Conservation (phyloP, 2,888 invertebrate genomes). For the Anthrax anthrax region DNA sequence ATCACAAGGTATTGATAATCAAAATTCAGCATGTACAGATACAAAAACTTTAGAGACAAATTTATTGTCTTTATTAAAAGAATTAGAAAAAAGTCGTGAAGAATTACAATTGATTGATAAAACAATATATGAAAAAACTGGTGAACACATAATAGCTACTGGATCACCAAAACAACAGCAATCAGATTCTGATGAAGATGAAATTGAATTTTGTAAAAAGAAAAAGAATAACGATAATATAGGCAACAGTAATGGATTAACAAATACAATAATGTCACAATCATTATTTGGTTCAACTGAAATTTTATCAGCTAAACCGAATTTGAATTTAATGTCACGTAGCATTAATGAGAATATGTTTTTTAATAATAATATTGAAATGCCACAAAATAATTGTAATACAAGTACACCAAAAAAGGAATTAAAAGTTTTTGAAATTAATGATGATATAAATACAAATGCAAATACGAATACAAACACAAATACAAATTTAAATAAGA, state of each 20-base stretch:
- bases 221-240: constrained; percentile 14
- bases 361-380: constrained; percentile 30
- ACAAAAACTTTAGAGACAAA: constrained; percentile 56
- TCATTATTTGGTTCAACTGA: constrained; percentile 33
- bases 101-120: constrained; percentile 51
- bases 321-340: constrained; percentile 29
- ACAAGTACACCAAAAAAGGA: constrained; percentile 26
- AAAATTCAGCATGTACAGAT: constrained; percentile 52
- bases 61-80: constrained; percentile 40
- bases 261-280: constrained; percentile 26
- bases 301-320: constrained; percentile 19
- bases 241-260: too few relatives aligned
- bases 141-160: too few relatives aligned
- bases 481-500: background rate
- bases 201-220: constrained; percentile 12
- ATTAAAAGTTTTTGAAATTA: constrained; percentile 22
- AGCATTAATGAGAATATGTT: constrained; percentile 33
- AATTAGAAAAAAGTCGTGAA: constrained; percentile 53
- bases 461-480: background rate
- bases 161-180: constrained; percentile 9
- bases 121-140: constrained; percentile 30
- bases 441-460: background rate
- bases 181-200: constrained; percentile 29
- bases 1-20: constrained; percentile 47
- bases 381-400: constrained; percentile 15